Percentiles rank a stretch among this genome's conserved stretches.
phyloP scores from a whole-genome alignment of 2,113 vertebrate species.

The Murina feae region DNA sequence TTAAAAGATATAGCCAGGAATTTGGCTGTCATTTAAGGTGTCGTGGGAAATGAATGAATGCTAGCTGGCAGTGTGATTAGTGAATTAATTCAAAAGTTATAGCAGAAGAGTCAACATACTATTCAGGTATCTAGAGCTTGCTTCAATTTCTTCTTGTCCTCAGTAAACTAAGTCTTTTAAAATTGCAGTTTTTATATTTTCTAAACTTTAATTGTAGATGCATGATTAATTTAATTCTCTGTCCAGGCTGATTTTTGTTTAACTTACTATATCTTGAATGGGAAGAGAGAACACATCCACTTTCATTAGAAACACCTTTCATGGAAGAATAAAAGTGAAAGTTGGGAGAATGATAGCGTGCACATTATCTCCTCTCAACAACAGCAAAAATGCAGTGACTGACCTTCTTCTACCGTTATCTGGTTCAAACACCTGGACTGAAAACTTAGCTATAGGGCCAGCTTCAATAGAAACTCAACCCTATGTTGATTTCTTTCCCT shows the following conservation, averaged over 20 bases:
- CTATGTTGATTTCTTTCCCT: conserved; percentile 36
- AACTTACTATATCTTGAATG: not conserved
- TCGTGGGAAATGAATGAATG: not conserved
- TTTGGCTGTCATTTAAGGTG: not conserved
- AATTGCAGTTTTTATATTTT: not conserved
- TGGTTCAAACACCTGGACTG: not conserved
- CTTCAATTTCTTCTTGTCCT: not conserved
- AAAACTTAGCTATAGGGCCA: conserved; percentile 46
- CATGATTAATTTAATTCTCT: not conserved
- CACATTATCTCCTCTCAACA: not conserved
- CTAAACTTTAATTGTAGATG: not conserved
- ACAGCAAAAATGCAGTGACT: not conserved
- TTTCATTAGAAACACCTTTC: not conserved
- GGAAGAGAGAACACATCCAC: not conserved
- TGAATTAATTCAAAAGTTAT: not conserved
- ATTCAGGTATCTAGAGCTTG: not conserved
- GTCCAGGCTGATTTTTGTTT: not conserved
- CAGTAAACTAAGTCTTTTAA: not conserved
- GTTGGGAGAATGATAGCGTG: not conserved
- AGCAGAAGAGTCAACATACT: not conserved
- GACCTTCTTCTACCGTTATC: not conserved
- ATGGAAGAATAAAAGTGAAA: not conserved
- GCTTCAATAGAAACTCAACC: conserved; percentile 1
- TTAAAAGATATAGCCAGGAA: not conserved
- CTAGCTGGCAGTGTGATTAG: not conserved